Evolutionary conservation across 2,888 invertebrate species (phyloP), one percentile per base, ranked within the genome.

Genomic region (Lomographa bimaculata): DNA sequence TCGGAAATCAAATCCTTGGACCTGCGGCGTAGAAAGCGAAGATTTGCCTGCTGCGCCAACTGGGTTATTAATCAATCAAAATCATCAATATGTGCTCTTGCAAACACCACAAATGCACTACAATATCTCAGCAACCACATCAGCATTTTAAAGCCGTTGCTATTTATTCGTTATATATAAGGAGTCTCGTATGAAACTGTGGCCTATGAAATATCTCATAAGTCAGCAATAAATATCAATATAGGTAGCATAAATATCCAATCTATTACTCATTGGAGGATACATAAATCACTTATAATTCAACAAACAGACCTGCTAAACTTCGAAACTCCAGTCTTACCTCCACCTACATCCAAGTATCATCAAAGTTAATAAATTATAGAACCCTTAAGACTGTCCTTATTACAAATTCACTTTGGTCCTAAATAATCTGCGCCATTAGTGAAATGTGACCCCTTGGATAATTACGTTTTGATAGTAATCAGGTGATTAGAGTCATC

Each of bases 341-440:
- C 46, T 35, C 28, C 17, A 28, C 36, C 44, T 39, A 39, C 20
- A 21, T 40, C 38, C 23, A 19, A 37, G 58, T 61, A 64, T 69
- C 64, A 57, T 63, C 64, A 67, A 69, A 64, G 66, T 64, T 69
- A 76, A 79, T 79, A 76, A 79, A 76, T 80, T 74, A 78, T 73
- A 64, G 64, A 70, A 50, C 61, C 65, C 65, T 71, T 67, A 71
- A 74, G 72, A 70, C 66, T 65, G 57, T 53, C 68, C 75, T 65
- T 65, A 78, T 83, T 82, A 79, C 71, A 76, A 82, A 83, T 81
- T 82, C 81, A 78, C 77, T 81, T 81, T 78, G 69, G 72, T 53
- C 56, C 63, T 60, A 73, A 52, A 71, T 74, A 76, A 80, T 71
- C 71, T 69, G 48, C 46, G 61, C 71, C 75, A 81, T 83, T 82